A percentile compares a stretch with the other conserved stretches of the same genome.
Conservation (phyloP, 2,113 vertebrate genomes). For the Malurus alboscapulatus region DNA sequence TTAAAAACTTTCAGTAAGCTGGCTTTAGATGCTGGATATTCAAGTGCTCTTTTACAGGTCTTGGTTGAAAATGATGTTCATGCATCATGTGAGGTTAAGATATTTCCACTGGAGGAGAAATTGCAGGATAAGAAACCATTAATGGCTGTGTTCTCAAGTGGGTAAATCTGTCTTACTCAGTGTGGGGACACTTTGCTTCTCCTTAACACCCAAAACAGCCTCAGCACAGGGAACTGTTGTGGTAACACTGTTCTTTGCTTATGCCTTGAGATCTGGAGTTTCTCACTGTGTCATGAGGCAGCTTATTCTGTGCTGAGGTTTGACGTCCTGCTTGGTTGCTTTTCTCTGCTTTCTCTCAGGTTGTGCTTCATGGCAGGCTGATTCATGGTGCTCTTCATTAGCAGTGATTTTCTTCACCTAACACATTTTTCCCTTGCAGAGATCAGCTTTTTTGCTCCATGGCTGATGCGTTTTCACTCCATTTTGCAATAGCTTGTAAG, state of each 20-base stretch:
- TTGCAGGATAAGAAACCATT: neutral
- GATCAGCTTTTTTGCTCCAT: neutral
- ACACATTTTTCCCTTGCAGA: neutral
- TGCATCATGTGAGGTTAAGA: neutral
- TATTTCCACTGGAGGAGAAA: neutral
- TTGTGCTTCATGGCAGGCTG: neutral
- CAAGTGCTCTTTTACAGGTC: neutral
- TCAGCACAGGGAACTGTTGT: constrained; percentile 11
- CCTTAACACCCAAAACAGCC: neutral
- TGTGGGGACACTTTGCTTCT: neutral
- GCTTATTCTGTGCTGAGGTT: neutral
- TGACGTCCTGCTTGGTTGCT: neutral
- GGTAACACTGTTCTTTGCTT: constrained; percentile 20
- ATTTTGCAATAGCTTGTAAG: neutral
- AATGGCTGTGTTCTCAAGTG: neutral
- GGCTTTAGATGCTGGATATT: neutral
- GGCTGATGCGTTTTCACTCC: neutral
- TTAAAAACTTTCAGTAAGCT: neutral
- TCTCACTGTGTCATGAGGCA: neutral
- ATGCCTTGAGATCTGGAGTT: constrained; percentile 28
- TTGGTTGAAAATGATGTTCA: neutral
- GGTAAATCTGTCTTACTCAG: neutral
- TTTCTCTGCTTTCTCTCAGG: neutral
- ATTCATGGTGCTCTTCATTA: neutral
- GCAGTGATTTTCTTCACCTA: neutral